Conservation (phyloP, 1,140 invertebrate species). For the Cotesia typhae region DNA sequence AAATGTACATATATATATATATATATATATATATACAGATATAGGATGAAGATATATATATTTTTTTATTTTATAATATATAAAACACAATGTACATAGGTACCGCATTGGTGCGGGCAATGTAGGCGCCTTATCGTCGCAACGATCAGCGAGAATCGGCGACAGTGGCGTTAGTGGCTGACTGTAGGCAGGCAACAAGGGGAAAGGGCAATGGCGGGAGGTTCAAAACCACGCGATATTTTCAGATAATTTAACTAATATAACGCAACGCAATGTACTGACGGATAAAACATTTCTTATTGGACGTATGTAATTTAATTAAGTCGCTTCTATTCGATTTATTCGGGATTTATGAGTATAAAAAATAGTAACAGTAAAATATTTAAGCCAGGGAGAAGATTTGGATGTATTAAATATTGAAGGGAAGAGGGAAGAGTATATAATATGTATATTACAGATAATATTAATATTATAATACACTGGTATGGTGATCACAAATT, state of each 20-base stretch:
- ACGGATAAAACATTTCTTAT: background rate
- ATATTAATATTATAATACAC: too few relatives aligned
- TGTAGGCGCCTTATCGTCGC: slow-evolving; percentile 32
- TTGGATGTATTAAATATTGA: too few relatives aligned
- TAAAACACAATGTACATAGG: background rate
- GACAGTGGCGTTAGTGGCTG: slow-evolving; percentile 33
- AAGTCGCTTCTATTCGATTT: too few relatives aligned
- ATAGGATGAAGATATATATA: background rate
- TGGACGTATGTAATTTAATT: background rate
- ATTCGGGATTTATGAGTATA: too few relatives aligned
- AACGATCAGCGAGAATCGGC: slow-evolving; percentile 29
- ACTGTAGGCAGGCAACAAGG: slow-evolving; percentile 8
- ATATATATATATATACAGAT: background rate
- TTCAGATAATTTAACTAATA: too few relatives aligned
- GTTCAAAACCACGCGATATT: slow-evolving; percentile 16
- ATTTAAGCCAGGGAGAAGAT: too few relatives aligned
- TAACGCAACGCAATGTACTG: background rate
- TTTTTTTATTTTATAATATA: background rate
- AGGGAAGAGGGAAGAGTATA: too few relatives aligned
- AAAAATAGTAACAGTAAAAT: too few relatives aligned
- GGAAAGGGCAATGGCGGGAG: slow-evolving; percentile 32
- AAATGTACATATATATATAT: background rate
- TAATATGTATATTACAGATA: too few relatives aligned
- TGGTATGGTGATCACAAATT: too few relatives aligned
- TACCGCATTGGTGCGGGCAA: slow-evolving; percentile 31